phyloP scores from a whole-genome alignment of 2,888 invertebrate species.

The Carterocephalus palaemon region DNA sequence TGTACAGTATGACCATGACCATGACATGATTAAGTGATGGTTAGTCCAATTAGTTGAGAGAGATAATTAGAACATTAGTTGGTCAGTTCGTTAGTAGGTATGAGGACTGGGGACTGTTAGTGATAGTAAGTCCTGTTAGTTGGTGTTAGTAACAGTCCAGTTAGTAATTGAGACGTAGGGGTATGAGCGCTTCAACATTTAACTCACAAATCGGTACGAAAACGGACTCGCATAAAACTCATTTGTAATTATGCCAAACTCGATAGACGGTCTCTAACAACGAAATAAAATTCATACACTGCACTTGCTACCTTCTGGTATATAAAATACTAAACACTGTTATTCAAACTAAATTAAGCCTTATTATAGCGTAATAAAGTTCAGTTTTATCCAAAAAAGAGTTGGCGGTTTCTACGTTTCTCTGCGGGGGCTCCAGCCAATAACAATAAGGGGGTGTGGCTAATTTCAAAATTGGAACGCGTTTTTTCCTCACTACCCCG shows the following conservation, averaged over 20 bases:
- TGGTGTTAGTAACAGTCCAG: too few species aligned
- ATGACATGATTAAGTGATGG: too few species aligned
- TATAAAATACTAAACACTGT: constrained; percentile 28
- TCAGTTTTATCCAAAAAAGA: constrained; percentile 8
- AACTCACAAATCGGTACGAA: too few species aligned
- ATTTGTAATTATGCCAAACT: constrained; percentile 25
- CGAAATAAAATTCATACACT: constrained; percentile 49
- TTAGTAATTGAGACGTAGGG: too few species aligned
- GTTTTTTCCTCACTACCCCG: constrained; percentile 50
- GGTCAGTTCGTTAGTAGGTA: too few species aligned
- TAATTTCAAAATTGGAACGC: constrained; percentile 69
- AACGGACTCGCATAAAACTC: too few species aligned
- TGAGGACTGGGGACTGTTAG: too few species aligned
- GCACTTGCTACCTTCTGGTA: constrained; percentile 26
- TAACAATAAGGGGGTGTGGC: constrained; percentile 70
- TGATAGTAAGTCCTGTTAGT: too few species aligned
- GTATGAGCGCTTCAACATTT: too few species aligned
- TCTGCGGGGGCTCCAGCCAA: constrained; percentile 48
- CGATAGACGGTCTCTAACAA: constrained; percentile 34
- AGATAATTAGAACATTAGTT: too few species aligned
- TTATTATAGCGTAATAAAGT: background rate
- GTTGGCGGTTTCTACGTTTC: constrained; percentile 36
- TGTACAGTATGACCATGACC: too few species aligned
- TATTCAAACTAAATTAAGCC: constrained; percentile 21
- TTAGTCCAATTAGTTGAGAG: too few species aligned